Evolutionary conservation across 2,113 vertebrate genomes (phyloP), one percentile per base, ranked within the genome.

Genomic region (Notothenia rossii): DNA sequence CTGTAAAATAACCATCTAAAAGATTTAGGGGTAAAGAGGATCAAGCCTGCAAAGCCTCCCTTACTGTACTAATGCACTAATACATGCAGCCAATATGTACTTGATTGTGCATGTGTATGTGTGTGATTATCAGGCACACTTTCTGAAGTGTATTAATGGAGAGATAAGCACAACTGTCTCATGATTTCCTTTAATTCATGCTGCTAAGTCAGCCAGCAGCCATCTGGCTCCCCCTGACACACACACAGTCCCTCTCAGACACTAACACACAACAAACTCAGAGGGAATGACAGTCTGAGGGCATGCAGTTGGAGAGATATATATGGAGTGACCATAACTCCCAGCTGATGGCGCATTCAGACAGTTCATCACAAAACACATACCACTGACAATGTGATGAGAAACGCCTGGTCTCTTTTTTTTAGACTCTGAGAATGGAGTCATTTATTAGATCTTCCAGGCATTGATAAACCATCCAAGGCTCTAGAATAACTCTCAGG

Each of bases 111-210:
- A 60, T 51, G 15, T 12, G 59, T 61, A 36, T 61, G 59, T 48
- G 13, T 79, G 59, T 45, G 50, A 20, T 12, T 10, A 55, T 40
- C 48, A 33, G 61, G 20, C 58, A 11, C 62, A 86, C 67, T 55
- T 22, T 82, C 51, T 72, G 54, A 86, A 75, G 17, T 76, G 75
- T 72, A 79, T 86, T 88, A 89, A 81, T 76, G 75, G 86, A 72
- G 74, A 71, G 75, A 85, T 86, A 80, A 89, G 80, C 75, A 80
- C 50, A 85, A 86, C 80, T 84, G 80, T 86, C 72, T 79, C 76
- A 74, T 80, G 54, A 84, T 84, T 86, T 77, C 53, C 36, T 88
- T 81, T 88, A 75, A 85, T 86, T 87, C 60, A 73, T 72, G 61
- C 68, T 87, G 68, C 60, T 68, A 75, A 65, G 64, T 86, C 81